phyloP scores from a whole-genome alignment of 2,888 invertebrate genomes.

The Drosophila mettleri region DNA sequence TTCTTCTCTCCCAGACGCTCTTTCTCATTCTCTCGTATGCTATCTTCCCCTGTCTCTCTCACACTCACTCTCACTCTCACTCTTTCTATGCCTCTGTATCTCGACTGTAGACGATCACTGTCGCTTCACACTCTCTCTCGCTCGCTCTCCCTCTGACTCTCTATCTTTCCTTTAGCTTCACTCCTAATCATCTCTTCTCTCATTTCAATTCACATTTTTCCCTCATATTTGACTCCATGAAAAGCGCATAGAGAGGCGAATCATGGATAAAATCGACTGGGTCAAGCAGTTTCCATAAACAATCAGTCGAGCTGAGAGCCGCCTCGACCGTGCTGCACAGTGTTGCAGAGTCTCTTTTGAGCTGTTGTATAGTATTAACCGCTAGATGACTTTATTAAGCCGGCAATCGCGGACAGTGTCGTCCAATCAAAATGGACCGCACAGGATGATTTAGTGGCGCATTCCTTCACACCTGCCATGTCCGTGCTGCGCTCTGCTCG shows the following conservation, averaged over 20 bases:
- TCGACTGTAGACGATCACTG: no score
- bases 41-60: not conserved
- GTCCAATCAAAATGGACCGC: conserved; percentile 75
- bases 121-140: not conserved
- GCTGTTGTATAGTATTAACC: conserved; percentile 31
- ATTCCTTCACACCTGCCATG: conserved; percentile 77
- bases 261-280: not conserved
- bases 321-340: conserved; percentile 38
- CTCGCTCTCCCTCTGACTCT: not conserved
- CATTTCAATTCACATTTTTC: not conserved
- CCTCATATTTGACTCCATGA: not conserved
- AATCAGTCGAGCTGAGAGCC: no score
- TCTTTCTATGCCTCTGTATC: not conserved
- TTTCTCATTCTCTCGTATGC: not conserved
- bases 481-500: conserved; percentile 27
- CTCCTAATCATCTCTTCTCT: not conserved
- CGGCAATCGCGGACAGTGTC: conserved; percentile 45
- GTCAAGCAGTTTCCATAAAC: not conserved
- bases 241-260: conserved; percentile 3
- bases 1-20: no score
- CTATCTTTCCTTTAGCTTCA: not conserved
- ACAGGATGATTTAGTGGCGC: conserved; percentile 78
- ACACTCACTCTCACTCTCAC: not conserved
- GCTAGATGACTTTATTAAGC: conserved; percentile 78
- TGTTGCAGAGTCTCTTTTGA: conserved; percentile 24